Evolutionary conservation across 2,113 vertebrate species (phyloP).

Genomic region (Loxodonta africana): DNA sequence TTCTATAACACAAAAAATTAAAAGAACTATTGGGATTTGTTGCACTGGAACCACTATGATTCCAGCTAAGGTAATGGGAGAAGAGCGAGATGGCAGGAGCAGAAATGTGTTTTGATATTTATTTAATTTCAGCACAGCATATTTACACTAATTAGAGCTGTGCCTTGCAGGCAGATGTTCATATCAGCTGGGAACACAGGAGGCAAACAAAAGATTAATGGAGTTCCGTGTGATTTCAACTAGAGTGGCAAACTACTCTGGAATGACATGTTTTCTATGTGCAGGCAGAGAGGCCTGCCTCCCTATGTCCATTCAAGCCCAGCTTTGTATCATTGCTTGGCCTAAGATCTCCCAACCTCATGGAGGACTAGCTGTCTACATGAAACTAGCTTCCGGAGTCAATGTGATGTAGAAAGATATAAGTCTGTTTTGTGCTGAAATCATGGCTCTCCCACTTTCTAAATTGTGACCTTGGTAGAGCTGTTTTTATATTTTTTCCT

Average conservation of each 20-base stretch:
- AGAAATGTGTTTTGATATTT: slow-evolving; percentile 81
- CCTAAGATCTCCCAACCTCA: rapidly evolving
- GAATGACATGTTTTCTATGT: rapidly evolving
- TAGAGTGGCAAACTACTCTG: neutral
- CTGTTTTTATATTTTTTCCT: neutral
- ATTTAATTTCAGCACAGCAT: slow-evolving; percentile 78
- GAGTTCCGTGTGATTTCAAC: slow-evolving; percentile 65
- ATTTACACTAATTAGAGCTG: slow-evolving; percentile 77
- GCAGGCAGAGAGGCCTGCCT: neutral
- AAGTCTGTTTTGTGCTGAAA: neutral
- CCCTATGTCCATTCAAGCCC: rapidly evolving
- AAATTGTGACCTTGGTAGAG: neutral
- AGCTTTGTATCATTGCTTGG: rapidly evolving
- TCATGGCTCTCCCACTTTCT: neutral
- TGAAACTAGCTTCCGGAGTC: too few relatives aligned
- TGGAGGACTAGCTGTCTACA: rapidly evolving
- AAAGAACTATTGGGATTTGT: slow-evolving; percentile 46
- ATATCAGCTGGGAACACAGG: slow-evolving; percentile 63
- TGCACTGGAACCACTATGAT: slow-evolving; percentile 47
- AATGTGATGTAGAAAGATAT: neutral
- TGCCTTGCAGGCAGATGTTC: slow-evolving; percentile 80
- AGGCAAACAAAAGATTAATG: slow-evolving; percentile 74
- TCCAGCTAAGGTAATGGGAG: slow-evolving; percentile 61
- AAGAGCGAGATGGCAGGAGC: slow-evolving; percentile 67
- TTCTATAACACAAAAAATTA: slow-evolving; percentile 70